These are phyloP conservation scores for Macquaria ambigua DNA, from an alignment of 2,113 vertebrate species.

Conservation along the genomic window DNA sequence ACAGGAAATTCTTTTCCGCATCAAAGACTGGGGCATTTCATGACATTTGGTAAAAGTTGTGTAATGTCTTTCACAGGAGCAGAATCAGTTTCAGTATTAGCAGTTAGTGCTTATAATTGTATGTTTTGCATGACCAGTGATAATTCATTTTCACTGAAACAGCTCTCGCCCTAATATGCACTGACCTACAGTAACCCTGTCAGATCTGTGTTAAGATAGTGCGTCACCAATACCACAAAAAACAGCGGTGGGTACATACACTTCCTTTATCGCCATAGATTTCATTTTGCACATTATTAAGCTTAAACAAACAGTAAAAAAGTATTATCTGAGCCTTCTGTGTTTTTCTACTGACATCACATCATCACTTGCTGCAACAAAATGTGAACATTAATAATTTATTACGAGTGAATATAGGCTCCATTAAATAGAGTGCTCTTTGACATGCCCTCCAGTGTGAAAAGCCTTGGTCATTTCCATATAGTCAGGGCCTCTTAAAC, in stretches of 20 bases:
- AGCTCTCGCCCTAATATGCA: background rate
- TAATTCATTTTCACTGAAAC: too few relatives aligned
- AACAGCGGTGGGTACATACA: background rate
- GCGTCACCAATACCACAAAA: too few relatives aligned
- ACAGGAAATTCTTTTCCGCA: slow-evolving; percentile 22
- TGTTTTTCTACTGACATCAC: background rate
- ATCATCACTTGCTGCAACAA: background rate
- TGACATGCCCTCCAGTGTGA: background rate
- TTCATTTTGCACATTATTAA: background rate
- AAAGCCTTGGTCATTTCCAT: background rate
- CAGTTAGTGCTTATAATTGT: background rate
- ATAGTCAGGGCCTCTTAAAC: background rate
- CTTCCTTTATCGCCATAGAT: background rate
- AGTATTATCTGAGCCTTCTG: background rate
- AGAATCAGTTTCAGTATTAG: background rate
- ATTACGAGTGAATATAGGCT: background rate
- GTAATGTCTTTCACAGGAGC: background rate
- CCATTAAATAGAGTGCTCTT: slow-evolving; percentile 1
- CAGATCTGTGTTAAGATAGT: background rate
- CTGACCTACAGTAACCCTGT: background rate
- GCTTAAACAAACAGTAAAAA: background rate
- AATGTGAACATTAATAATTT: slow-evolving; percentile 14
- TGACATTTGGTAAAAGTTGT: background rate
- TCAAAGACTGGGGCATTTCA: background rate
- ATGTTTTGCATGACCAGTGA: background rate